A percentile compares a stretch with the other conserved stretches of the same genome.
phyloP scores from a whole-genome alignment of 1,140 invertebrate genomes.

The Diachasma alloeum region DNA sequence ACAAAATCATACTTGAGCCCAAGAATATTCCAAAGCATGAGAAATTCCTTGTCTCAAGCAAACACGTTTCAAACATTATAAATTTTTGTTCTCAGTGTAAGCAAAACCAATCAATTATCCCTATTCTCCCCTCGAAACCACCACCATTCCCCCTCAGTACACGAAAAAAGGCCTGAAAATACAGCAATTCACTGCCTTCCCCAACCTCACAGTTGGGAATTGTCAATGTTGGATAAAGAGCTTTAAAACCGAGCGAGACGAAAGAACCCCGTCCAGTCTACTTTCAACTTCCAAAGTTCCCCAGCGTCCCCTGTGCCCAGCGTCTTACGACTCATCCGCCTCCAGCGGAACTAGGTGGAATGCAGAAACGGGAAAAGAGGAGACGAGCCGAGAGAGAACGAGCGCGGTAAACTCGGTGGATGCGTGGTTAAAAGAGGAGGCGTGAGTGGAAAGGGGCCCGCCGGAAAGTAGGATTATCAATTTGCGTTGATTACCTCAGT shows the following conservation, averaged over 20 bases:
- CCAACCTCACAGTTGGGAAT: not conserved
- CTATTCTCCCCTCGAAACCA: too few relatives aligned
- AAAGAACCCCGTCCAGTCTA: not conserved
- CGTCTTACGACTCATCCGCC: constrained; percentile 3
- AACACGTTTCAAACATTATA: too few relatives aligned
- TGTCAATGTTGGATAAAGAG: constrained; percentile 1
- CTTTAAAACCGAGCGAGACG: not conserved
- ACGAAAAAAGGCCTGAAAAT: not conserved
- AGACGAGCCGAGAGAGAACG: not conserved
- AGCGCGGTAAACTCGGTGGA: not conserved
- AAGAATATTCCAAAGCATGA: too few relatives aligned
- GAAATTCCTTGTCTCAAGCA: too few relatives aligned
- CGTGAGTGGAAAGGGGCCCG: not conserved
- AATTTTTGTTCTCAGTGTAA: too few relatives aligned
- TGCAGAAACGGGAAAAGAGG: not conserved
- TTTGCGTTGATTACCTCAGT: constrained; percentile 60
- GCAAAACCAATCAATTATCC: too few relatives aligned
- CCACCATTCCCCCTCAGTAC: not conserved
- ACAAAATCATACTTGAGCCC: too few relatives aligned
- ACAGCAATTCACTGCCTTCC: not conserved
- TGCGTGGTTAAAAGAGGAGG: not conserved
- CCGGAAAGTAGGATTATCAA: constrained; percentile 59
- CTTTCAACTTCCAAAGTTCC: constrained; percentile 10
- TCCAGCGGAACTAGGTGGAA: not conserved
- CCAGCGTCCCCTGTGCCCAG: not conserved